Base-by-base conservation (phyloP, 1,140 invertebrate species). In the Tetraneura akinire region DNA sequence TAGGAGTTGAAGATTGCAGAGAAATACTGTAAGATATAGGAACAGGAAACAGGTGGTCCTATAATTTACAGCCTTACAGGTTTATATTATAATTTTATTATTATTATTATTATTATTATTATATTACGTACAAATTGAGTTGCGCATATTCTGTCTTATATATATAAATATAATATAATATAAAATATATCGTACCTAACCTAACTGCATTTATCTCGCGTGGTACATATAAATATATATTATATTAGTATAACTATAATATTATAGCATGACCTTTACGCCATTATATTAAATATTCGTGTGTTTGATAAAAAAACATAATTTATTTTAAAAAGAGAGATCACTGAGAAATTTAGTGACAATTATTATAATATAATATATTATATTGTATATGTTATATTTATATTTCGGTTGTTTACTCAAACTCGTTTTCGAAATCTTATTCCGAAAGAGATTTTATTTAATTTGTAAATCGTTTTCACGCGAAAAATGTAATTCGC, bases 341-440 rank as follows among this genome's bases (percentile, higher is more conserved):
- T 68, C 42, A 68, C n/a, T 21, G 37, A 8, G 32, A 68, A 45
- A 68, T 23, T n/a, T n/a, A n/a, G n/a, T n/a, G n/a, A n/a, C n/a
- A n/a, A n/a, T n/a, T n/a, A n/a, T n/a, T n/a, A n/a, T n/a, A n/a
- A 45, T 16, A 45, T 37, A 37, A 37, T 3, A 37, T 8, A 8
- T 37, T 37, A n/a, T n/a, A n/a, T n/a, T n/a, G n/a, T n/a, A n/a
- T n/a, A n/a, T n/a, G 32, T 37, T 37, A 37, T 68, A 45, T 47
- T 68, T 68, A 21, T 47, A 45, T 68, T 47, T 68, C 42, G 21
- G 18, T 13, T 47, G 13, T 68, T 23, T 23, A 23, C 16, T 45
- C 37, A 68, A 68, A 68, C 66, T 68, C 66, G 66, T 68, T 68
- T 68, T 45, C 13, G n/a, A 68, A 68, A 68, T 42, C 66, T n/a